These are phyloP conservation scores for Silurus aristotelis DNA, from an alignment of 2,797 vertebrate genomes.

Conservation along the genomic window DNA sequence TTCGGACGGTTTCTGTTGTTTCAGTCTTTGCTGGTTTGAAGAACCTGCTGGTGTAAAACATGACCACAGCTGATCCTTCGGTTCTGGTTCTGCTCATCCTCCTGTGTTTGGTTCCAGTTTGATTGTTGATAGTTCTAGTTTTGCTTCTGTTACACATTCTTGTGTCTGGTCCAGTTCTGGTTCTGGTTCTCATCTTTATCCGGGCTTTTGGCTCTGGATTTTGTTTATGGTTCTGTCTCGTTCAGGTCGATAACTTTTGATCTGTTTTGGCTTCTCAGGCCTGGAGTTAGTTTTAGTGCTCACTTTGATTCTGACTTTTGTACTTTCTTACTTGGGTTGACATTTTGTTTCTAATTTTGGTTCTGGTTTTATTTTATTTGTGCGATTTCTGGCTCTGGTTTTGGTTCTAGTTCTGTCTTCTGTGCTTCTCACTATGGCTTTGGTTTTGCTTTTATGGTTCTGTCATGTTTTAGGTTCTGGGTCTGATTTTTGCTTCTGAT, in stretches of 20 bases:
- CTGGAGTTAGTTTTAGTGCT: constrained; percentile 6
- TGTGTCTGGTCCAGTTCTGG: constrained; percentile 21
- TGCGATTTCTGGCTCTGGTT: neutral
- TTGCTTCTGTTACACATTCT: constrained; percentile 29
- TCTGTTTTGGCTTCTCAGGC: neutral
- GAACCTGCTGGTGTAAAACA: neutral
- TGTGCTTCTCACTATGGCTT: neutral
- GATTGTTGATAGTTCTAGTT: constrained; percentile 8
- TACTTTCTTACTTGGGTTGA: neutral
- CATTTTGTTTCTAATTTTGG: neutral
- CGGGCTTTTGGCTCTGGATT: neutral
- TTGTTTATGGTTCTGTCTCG: constrained; percentile 23
- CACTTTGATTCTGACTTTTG: neutral
- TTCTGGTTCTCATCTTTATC: constrained; percentile 17
- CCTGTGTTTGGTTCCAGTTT: neutral
- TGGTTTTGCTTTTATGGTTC: neutral
- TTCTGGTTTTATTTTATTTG: neutral
- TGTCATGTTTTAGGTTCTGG: neutral
- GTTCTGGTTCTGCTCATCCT: constrained; percentile 16
- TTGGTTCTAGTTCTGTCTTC: neutral
- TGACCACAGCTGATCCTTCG: neutral
- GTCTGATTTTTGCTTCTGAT: neutral
- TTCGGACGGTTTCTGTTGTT: neutral
- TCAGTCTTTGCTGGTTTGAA: neutral
- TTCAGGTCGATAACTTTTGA: neutral